Conservation (phyloP, 1,140 invertebrate genomes). For the Drosophila kurseongensis region DNA sequence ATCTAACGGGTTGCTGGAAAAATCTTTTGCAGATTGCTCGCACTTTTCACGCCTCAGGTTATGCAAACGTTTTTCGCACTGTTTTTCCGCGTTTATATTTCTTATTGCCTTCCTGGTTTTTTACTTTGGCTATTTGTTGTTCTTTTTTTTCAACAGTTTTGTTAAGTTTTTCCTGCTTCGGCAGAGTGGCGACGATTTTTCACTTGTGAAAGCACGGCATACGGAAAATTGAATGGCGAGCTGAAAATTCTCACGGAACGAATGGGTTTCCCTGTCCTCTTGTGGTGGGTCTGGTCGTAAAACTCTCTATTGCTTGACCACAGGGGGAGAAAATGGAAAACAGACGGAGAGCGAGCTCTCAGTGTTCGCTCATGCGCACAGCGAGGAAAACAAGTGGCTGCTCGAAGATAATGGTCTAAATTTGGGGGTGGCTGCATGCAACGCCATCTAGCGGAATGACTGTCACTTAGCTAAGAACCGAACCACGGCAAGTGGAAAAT, state of each 20-base stretch:
- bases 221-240: constrained; percentile 70
- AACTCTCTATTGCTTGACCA: constrained; percentile 32
- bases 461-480: neutral
- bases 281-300: constrained; percentile 36
- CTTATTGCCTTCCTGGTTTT: constrained; percentile 12
- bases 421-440: constrained; percentile 37
- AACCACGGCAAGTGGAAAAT: constrained; percentile 3
- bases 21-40: constrained; percentile 29
- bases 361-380: constrained; percentile 58
- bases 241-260: constrained; percentile 56
- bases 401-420: neutral
- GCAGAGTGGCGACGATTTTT: constrained; percentile 45
- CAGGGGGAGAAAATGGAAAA: constrained; percentile 9
- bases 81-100: constrained; percentile 2
- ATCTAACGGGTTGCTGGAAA: constrained; percentile 36
- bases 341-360: constrained; percentile 4
- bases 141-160: constrained; percentile 18
- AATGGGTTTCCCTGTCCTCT: constrained; percentile 51
- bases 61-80: constrained; percentile 42
- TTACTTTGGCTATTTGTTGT: constrained; percentile 6
- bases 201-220: constrained; percentile 61
- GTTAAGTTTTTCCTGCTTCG: constrained; percentile 24
- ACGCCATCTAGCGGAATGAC: constrained; percentile 40
- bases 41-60: constrained; percentile 48
- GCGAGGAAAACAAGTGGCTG: constrained; percentile 63